A percentile compares a stretch with the other conserved stretches of the same genome.
phyloP scores from a whole-genome alignment of 2,888 invertebrate species.

The Archaeoteleia sp. region DNA sequence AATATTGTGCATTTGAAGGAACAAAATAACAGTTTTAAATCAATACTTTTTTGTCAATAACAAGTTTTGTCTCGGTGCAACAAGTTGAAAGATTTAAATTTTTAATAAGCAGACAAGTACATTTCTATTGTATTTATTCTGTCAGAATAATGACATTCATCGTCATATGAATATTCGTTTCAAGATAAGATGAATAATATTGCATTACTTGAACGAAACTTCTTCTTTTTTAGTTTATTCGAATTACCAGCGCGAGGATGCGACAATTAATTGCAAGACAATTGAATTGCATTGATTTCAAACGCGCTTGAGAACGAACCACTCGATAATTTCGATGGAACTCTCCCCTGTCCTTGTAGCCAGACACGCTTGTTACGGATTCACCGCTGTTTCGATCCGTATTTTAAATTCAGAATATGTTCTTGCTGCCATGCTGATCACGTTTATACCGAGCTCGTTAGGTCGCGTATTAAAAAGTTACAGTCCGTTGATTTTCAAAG shows the following conservation, averaged over 20 bases:
- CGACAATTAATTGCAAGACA: slow-evolving; percentile 17
- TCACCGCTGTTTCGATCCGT: slow-evolving; percentile 6
- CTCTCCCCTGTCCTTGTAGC: slow-evolving; percentile 3
- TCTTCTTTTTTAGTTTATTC: neutral
- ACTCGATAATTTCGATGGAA: slow-evolving; percentile 15
- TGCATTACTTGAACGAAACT: neutral
- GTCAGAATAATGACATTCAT: neutral
- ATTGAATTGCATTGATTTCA: slow-evolving; percentile 13
- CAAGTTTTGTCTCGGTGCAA: too few species aligned
- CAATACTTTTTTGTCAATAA: too few species aligned
- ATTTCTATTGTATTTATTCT: neutral
- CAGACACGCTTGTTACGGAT: slow-evolving; percentile 5
- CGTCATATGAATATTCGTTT: neutral
- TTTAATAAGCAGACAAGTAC: neutral
- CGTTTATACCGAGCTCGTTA: slow-evolving; percentile 25
- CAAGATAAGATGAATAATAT: neutral
- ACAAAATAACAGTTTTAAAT: too few species aligned
- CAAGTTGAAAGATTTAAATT: neutral
- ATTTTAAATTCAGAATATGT: slow-evolving; percentile 18
- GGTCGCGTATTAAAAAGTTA: slow-evolving; percentile 34
- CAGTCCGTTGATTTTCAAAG: slow-evolving; percentile 20
- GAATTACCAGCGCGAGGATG: neutral
- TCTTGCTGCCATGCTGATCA: slow-evolving; percentile 9
- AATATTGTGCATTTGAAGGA: too few species aligned
- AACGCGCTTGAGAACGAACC: slow-evolving; percentile 1